Evolutionary conservation across 2,888 invertebrate species (phyloP), one percentile per base, ranked within the genome.

Genomic region (Calephelis perditalis): DNA sequence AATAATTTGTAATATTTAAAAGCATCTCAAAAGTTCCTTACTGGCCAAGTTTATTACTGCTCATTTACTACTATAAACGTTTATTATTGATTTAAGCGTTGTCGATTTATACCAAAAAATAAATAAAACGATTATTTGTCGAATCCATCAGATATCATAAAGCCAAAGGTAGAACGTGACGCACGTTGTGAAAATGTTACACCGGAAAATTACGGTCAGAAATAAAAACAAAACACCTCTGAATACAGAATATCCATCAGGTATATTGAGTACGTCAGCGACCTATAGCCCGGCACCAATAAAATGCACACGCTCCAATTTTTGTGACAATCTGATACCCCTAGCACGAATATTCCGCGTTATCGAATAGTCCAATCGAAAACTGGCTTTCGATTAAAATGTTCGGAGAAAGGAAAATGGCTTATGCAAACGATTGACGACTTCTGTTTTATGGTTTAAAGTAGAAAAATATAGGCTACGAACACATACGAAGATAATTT

Each of bases 301-400:
- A 63, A 63, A 63, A 63, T 63, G 58, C 60, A 60, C 56, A 57
- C 60, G 57, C 58, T 49, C 56, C 60, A 60, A 60, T 60, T 60
- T 63, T 63, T 58, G 63, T 63, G 60, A 63, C 60, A 57, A 26
- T 26, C 57, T 43, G 57, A 57, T 26, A 57, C 45, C 52, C 5
- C 40, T 40, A 40, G 6, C 40, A 40, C 40, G 40, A 56, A 12
- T 26, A n/a, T 45, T 35, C 45, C 44, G 12, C 12, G n/a, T 43
- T 11, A 43, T 12, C n/a, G 7, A 40, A 43, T 43, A 56, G 12
- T 43, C 15, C n/a, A 56, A 43, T 56, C 56, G 9, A 56, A 49
- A 40, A 40, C 40, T 6, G 4, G 6, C 26, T 26, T 26, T 26
- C 4, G 26, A 26, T 26, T 26, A 26, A 26, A 26, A 26, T 26